Percentiles rank a stretch among this genome's conserved stretches.
phyloP scores from a whole-genome alignment of 2,797 vertebrate species.

The Cyprinella venusta region DNA sequence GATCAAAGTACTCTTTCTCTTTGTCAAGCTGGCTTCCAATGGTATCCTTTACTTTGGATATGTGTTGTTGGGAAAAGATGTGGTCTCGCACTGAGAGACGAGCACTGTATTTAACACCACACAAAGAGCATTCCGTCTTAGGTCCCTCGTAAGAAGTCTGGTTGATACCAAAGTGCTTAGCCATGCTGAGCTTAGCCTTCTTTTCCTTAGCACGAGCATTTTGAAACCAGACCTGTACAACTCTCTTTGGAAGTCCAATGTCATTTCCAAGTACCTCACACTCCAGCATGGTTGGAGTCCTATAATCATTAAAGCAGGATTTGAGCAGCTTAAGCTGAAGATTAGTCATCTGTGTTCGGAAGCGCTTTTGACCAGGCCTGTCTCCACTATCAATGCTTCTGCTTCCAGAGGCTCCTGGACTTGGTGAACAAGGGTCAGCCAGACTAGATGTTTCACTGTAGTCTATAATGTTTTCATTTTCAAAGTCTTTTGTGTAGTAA shows the following conservation, averaged over 20 bases:
- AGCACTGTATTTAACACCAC: constrained; percentile 98
- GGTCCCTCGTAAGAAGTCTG: constrained; percentile 98
- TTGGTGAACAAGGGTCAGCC: constrained; percentile 96
- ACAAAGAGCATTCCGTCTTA: constrained; percentile 98
- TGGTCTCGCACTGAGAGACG: constrained; percentile 98
- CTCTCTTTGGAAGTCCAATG: constrained; percentile 99
- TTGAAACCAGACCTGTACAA: constrained; percentile 99
- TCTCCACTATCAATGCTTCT: constrained; percentile 93
- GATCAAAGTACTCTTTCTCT: constrained; percentile 99
- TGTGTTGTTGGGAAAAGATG: constrained; percentile 99
- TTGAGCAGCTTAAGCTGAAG: constrained; percentile 98
- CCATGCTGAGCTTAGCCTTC: constrained; percentile 99
- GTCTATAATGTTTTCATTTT: constrained; percentile 97
- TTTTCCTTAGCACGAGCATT: constrained; percentile 99
- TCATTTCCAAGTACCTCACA: constrained; percentile 99
- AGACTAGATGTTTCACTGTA: constrained; percentile 98
- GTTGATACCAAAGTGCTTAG: constrained; percentile 99
- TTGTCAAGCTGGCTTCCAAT: constrained; percentile 99
- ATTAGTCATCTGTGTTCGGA: constrained; percentile 99
- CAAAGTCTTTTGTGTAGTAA: constrained; percentile 95
- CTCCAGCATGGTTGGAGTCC: constrained; percentile 99
- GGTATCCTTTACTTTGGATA: constrained; percentile 98
- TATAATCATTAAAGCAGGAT: constrained; percentile 99
- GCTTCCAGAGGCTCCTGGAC: constrained; percentile 91
- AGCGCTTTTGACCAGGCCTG: constrained; percentile 97